Evolutionary conservation across 2,113 vertebrate genomes (phyloP).

Genomic region (Saimiri boliviensis): DNA sequence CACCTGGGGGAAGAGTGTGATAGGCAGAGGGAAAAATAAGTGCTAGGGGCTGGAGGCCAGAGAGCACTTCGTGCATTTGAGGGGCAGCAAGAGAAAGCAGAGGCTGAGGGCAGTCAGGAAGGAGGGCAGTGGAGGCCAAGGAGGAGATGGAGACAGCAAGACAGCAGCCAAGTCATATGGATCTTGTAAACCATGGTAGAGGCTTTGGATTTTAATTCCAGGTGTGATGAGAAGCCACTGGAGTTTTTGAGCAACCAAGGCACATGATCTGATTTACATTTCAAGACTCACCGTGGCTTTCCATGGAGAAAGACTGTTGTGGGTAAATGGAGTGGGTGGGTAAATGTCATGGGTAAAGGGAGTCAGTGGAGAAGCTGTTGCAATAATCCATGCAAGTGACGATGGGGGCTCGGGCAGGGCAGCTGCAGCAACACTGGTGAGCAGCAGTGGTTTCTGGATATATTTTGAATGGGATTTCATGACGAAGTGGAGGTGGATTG

Average conservation of each 20-base stretch:
- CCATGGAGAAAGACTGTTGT: not conserved
- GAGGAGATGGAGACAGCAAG: not conserved
- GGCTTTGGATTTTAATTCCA: not conserved
- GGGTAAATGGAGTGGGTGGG: not conserved
- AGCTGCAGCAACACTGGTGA: not conserved
- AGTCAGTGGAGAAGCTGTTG: not conserved
- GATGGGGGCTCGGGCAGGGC: not conserved
- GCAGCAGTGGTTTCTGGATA: not conserved
- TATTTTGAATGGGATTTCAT: not conserved
- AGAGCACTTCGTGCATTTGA: not conserved
- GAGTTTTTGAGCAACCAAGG: not conserved
- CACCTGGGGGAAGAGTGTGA: not conserved
- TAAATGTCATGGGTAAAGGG: not conserved
- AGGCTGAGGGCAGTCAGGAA: not conserved
- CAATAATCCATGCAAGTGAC: accelerated
- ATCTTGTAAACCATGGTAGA: accelerated
- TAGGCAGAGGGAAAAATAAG: not conserved
- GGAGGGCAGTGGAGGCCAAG: not conserved
- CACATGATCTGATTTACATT: not conserved
- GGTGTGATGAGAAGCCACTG: not conserved
- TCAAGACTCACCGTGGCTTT: not conserved
- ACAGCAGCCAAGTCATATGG: not conserved
- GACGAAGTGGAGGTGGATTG: not conserved
- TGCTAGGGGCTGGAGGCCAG: not conserved
- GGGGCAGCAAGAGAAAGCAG: not conserved